Evolutionary conservation across 1,140 invertebrate species (phyloP).

Genomic region (Neodiprion lecontei): DNA sequence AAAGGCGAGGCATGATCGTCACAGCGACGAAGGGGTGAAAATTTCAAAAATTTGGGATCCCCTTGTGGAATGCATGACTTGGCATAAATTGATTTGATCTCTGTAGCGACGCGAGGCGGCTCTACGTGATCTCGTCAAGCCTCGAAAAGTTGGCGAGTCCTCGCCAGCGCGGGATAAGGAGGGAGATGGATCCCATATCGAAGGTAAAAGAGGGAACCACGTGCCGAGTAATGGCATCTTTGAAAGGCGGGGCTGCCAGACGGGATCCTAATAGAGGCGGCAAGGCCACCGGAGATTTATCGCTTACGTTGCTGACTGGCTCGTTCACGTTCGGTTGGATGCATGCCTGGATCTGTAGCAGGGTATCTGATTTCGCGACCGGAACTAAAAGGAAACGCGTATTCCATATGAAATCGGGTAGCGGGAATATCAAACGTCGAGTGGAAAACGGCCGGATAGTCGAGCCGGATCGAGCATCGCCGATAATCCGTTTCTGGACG

Average conservation of each 20-base stretch:
- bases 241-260: background rate
- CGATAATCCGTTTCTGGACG: background rate
- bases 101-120: background rate
- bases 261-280: background rate
- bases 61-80: background rate
- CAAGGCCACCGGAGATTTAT: background rate
- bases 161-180: background rate
- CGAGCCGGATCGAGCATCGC: no score
- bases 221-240: conserved; percentile 4
- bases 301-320: background rate
- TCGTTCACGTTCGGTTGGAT: no score
- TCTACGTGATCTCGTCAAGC: background rate
- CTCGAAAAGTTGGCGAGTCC: background rate
- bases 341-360: no score
- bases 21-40: background rate
- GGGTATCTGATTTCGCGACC: background rate
- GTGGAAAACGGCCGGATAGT: no score
- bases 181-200: no score
- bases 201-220: background rate
- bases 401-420: background rate
- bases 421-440: background rate
- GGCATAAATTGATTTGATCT: conserved; percentile 1
- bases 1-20: background rate
- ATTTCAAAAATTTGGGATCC: background rate
- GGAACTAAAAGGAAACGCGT: background rate